Evolutionary conservation across 37 sponge, comb jelly and placozoan species (phyloP).

Genomic region (Chondrilla cf. caribensis): DNA sequence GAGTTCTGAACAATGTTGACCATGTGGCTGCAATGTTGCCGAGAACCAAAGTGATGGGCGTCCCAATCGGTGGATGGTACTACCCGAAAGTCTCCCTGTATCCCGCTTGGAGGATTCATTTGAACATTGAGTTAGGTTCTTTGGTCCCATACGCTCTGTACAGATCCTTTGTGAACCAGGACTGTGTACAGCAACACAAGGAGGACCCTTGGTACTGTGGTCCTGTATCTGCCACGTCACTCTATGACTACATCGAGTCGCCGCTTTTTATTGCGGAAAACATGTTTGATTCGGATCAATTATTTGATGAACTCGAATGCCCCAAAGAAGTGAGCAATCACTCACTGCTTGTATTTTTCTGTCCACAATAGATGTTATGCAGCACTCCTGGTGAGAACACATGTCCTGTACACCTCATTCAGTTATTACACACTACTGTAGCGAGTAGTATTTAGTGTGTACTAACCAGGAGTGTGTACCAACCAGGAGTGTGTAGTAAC

Average conservation of each 20-base stretch:
- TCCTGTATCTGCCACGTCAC: constrained; percentile 7
- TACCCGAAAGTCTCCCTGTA: constrained; percentile 22
- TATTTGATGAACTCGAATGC: constrained; percentile 18
- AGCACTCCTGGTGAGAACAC: no score
- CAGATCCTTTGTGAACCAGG: constrained; percentile 17
- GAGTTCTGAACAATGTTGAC: constrained; percentile 21
- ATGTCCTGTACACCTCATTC: no score
- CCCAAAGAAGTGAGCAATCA: constrained; percentile 1
- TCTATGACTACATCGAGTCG: constrained; percentile 27
- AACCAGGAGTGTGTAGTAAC: no score
- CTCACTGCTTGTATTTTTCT: no score
- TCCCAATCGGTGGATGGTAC: constrained; percentile 32
- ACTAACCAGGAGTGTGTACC: no score
- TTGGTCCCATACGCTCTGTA: not conserved
- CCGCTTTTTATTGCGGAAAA: constrained; percentile 33
- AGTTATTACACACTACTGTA: no score
- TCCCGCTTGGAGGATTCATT: constrained; percentile 2
- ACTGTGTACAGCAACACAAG: not conserved
- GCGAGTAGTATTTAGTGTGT: no score
- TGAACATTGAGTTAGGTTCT: not conserved
- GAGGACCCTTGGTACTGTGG: constrained; percentile 30
- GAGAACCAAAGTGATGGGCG: not conserved
- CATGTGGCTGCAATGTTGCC: constrained; percentile 14
- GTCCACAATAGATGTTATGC: no score
- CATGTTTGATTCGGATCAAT: constrained; percentile 36